Conservation (phyloP, 2,888 invertebrate species). For the Drosophila paramelanica region DNA sequence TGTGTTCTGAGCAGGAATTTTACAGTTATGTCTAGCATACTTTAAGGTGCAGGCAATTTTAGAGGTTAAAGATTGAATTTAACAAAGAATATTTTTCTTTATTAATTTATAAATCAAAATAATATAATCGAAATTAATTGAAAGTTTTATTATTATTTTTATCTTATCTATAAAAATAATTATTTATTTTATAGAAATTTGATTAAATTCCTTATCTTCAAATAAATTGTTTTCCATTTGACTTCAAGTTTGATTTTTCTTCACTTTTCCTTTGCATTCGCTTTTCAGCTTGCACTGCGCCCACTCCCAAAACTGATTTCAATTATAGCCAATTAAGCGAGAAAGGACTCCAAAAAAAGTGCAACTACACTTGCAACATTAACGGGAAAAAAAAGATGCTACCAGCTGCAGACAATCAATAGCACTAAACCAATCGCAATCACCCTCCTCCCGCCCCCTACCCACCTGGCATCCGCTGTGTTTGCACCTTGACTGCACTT, state of each 20-base stretch:
- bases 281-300: not conserved
- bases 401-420: slow-evolving; percentile 55
- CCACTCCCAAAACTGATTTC: slow-evolving; percentile 50
- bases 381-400: slow-evolving; percentile 40
- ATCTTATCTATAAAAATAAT: not conserved
- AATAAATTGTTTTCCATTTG: slow-evolving; percentile 1
- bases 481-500: slow-evolving; percentile 56
- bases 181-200: no score
- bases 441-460: not conserved
- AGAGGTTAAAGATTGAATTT: not conserved
- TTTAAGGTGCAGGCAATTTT: slow-evolving; percentile 7
- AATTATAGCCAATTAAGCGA: slow-evolving; percentile 72
- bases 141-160: no score
- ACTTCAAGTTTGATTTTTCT: slow-evolving; percentile 4
- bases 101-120: no score
- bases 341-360: slow-evolving; percentile 28
- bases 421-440: not conserved
- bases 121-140: no score
- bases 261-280: not conserved
- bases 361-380: slow-evolving; percentile 54
- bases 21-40: slow-evolving; percentile 10
- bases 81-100: no score
- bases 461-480: not conserved
- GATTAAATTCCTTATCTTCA: not conserved
- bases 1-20: not conserved